Percentiles rank a stretch among this genome's conserved stretches.
Evolutionary conservation across 2,888 invertebrate genomes (phyloP).

Genomic region (Pammene aurita): DNA sequence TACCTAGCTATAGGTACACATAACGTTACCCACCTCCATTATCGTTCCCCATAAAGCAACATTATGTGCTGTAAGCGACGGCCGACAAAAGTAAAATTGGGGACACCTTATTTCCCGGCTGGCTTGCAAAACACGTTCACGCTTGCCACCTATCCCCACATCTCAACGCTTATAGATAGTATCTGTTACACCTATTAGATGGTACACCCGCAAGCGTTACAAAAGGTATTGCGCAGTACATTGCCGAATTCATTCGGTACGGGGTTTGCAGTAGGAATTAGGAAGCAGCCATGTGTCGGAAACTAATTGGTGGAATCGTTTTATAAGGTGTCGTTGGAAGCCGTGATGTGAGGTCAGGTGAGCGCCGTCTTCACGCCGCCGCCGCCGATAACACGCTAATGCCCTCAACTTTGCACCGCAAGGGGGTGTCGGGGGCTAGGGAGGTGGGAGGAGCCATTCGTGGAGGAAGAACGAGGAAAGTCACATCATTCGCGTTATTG

Average conservation of each 20-base stretch:
- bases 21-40: slow-evolving; percentile 27
- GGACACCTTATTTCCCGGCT: slow-evolving; percentile 80
- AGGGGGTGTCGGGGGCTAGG: slow-evolving; percentile 56
- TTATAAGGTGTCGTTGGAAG: slow-evolving; percentile 52
- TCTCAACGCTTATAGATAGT: slow-evolving; percentile 82
- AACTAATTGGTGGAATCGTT: slow-evolving; percentile 46
- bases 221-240: slow-evolving; percentile 51
- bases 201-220: slow-evolving; percentile 42
- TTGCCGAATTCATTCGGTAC: slow-evolving; percentile 48
- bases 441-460: slow-evolving; percentile 58
- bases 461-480: slow-evolving; percentile 79
- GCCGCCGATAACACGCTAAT: slow-evolving; percentile 83
- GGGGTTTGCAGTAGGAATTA: background rate
- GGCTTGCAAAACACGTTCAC: slow-evolving; percentile 82
- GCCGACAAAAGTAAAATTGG: slow-evolving; percentile 79
- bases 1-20: background rate
- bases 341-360: slow-evolving; percentile 73
- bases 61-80: slow-evolving; percentile 77
- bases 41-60: slow-evolving; percentile 70
- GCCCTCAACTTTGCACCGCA: slow-evolving; percentile 83
- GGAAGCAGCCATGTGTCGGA: slow-evolving; percentile 53
- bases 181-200: slow-evolving; percentile 77
- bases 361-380: slow-evolving; percentile 80
- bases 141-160: slow-evolving; percentile 82
- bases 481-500: slow-evolving; percentile 80